Conservation (phyloP, 2,797 vertebrate species). For the Chelmon rostratus region DNA sequence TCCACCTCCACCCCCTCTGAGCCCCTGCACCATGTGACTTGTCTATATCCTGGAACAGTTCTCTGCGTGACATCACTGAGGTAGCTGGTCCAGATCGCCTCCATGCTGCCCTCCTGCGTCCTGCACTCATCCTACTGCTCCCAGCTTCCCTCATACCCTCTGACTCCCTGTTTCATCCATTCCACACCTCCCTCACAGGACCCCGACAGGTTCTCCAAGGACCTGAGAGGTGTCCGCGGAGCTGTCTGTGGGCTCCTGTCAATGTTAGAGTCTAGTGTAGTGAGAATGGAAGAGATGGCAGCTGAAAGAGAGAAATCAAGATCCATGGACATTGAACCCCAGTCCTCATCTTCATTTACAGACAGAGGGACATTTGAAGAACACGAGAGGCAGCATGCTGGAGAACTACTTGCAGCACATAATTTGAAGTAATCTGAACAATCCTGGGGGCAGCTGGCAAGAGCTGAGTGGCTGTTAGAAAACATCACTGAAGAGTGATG, state of each 20-base stretch:
- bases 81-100: slow-evolving; percentile 81
- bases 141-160: slow-evolving; percentile 39
- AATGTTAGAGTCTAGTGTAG: slow-evolving; percentile 79
- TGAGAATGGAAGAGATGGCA: slow-evolving; percentile 87
- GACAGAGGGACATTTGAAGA: slow-evolving; percentile 28
- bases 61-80: slow-evolving; percentile 83
- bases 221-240: slow-evolving; percentile 72
- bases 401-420: slow-evolving; percentile 20
- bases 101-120: slow-evolving; percentile 70
- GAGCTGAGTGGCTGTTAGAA: slow-evolving; percentile 7
- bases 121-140: slow-evolving; percentile 56
- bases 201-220: slow-evolving; percentile 77
- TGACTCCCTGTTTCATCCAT: slow-evolving; percentile 44
- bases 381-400: background rate
- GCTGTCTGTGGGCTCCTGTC: slow-evolving; percentile 69
- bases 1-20: slow-evolving; percentile 48
- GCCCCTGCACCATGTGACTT: slow-evolving; percentile 81
- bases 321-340: slow-evolving; percentile 81
- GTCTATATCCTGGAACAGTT: slow-evolving; percentile 89
- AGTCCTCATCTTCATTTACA: slow-evolving; percentile 73
- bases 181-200: slow-evolving; percentile 29
- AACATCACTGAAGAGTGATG: slow-evolving; percentile 6
- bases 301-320: slow-evolving; percentile 87
- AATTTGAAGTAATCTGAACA: slow-evolving; percentile 11
- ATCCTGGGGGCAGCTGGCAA: slow-evolving; percentile 13